A percentile compares a stretch with the other conserved stretches of the same genome.
Evolutionary conservation across 2,888 invertebrate genomes (phyloP).

Genomic region (Camptogramma bilineatum): DNA sequence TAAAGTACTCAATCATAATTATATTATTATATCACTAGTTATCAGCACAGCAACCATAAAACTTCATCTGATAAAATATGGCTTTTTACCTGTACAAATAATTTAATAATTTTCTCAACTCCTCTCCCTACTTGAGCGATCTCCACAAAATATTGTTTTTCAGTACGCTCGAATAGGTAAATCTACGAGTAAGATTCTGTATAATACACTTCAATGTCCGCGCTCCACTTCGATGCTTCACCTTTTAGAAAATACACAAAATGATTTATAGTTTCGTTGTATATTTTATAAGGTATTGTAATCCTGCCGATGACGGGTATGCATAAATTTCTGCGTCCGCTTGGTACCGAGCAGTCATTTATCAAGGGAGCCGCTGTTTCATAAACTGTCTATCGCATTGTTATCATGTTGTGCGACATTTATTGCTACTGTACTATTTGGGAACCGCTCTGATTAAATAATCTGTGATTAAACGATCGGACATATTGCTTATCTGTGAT

Average conservation of each 20-base stretch:
- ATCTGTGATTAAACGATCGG: constrained; percentile 55
- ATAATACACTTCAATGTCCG: constrained; percentile 21
- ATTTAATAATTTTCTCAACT: neutral
- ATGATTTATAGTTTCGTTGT: constrained; percentile 41
- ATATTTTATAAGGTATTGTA: constrained; percentile 51
- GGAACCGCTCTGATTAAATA: constrained; percentile 63
- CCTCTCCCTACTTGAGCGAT: neutral
- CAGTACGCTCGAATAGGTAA: neutral
- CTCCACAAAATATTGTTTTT: neutral
- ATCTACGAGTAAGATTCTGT: neutral
- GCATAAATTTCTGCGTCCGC: constrained; percentile 69
- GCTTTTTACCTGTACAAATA: neutral
- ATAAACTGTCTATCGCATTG: constrained; percentile 77
- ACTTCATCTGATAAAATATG: neutral
- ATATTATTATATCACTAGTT: too few species aligned
- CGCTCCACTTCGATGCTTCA: constrained; percentile 6
- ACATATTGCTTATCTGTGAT: constrained; percentile 55
- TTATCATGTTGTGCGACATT: constrained; percentile 76
- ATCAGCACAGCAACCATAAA: neutral
- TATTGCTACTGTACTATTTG: constrained; percentile 67
- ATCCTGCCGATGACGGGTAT: constrained; percentile 69
- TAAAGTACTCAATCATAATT: too few species aligned
- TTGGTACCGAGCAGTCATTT: constrained; percentile 62
- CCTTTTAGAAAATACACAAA: constrained; percentile 27
- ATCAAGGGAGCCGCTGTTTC: constrained; percentile 71